Evolutionary conservation across 2,113 vertebrate genomes (phyloP).

Genomic region (Naja naja): DNA sequence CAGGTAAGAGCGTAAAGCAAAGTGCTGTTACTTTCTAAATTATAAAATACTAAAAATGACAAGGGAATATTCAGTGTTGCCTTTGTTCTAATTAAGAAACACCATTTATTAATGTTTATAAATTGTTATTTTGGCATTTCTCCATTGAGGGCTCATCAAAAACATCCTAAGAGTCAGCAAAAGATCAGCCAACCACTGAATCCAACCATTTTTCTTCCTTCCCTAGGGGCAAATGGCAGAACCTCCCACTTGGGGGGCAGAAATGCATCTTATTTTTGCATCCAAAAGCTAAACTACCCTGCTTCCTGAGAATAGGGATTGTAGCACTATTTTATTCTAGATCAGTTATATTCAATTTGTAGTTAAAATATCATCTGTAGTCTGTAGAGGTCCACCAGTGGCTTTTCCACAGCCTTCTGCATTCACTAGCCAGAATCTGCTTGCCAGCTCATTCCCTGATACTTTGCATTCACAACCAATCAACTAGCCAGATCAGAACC

Average conservation of each 20-base stretch:
- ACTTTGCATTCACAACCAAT: background rate
- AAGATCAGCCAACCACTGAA: background rate
- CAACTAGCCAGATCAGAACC: background rate
- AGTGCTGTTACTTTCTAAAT: background rate
- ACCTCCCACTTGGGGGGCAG: background rate
- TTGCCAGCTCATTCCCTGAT: background rate
- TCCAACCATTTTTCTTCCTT: background rate
- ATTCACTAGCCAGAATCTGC: background rate
- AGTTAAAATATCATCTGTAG: background rate
- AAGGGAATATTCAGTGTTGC: background rate
- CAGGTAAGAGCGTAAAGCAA: constrained; percentile 33
- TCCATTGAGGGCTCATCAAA: background rate
- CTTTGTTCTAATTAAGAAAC: background rate
- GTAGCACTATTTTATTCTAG: background rate
- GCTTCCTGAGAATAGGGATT: background rate
- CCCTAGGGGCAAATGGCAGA: background rate
- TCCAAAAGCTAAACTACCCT: background rate
- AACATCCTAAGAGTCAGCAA: background rate
- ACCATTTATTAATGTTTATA: background rate
- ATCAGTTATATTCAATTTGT: background rate
- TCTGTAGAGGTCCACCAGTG: background rate
- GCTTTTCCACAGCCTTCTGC: background rate
- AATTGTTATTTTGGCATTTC: background rate
- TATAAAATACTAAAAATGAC: background rate
- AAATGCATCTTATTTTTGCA: background rate